Evolutionary conservation across 2,113 vertebrate genomes (phyloP).

Genomic region (Felis chaus): DNA sequence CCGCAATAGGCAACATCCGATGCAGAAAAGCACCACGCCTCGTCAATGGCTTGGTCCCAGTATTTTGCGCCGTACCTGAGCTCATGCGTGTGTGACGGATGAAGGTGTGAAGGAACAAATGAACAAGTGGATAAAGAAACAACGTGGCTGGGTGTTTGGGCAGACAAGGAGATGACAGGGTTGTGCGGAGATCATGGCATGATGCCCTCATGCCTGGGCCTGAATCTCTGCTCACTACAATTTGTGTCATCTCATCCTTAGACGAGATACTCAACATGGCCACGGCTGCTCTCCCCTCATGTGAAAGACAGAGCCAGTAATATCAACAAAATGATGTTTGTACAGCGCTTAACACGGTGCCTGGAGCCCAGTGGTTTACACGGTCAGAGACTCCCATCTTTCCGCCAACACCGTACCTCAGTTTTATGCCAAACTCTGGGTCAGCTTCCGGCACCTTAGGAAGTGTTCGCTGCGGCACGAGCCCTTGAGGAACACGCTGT

Average conservation of each 20-base stretch:
- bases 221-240: not conserved
- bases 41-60: accelerated
- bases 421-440: too few relatives aligned
- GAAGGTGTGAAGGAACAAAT: not conserved
- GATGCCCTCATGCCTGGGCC: not conserved
- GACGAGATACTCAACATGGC: not conserved
- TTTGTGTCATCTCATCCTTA: not conserved
- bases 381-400: not conserved
- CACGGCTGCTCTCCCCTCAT: not conserved
- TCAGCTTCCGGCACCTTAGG: accelerated
- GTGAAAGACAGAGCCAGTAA: not conserved
- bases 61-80: not conserved
- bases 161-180: too few relatives aligned
- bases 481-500: not conserved
- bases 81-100: not conserved
- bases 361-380: not conserved
- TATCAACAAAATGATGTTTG: not conserved
- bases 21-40: not conserved
- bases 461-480: accelerated
- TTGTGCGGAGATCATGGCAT: accelerated
- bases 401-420: not conserved
- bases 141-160: not conserved
- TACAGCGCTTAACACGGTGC: not conserved
- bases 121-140: not conserved
- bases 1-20: not conserved